Percentiles rank a stretch among this genome's conserved stretches.
Evolutionary conservation across 2,113 vertebrate species (phyloP).

Genomic region (Girardinichthys multiradiatus): DNA sequence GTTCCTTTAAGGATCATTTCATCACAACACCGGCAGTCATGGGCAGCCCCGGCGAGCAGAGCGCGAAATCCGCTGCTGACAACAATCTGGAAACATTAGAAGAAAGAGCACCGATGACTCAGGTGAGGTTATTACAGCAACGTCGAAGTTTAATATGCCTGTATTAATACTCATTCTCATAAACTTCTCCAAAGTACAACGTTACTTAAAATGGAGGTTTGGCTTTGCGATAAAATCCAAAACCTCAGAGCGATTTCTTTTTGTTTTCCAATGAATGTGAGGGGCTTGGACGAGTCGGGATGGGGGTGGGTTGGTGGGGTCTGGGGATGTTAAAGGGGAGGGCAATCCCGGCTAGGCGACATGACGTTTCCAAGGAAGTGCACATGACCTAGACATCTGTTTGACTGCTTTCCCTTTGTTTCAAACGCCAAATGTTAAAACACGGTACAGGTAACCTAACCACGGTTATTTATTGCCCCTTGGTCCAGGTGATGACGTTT

Average conservation of each 20-base stretch:
- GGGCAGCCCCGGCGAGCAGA: not conserved
- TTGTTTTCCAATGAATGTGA: no score
- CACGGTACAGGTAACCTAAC: not conserved
- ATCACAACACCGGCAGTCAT: no score
- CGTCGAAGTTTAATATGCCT: not conserved
- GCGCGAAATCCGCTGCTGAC: not conserved
- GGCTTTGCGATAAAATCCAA: not conserved
- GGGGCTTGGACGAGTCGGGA: no score
- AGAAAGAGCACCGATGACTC: not conserved
- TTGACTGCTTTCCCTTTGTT: no score
- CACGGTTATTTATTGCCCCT: not conserved
- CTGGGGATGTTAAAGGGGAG: no score
- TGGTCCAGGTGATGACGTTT: conserved; percentile 35
- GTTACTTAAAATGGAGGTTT: not conserved
- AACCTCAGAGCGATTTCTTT: no score
- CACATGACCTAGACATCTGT: no score
- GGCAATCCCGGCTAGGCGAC: no score
- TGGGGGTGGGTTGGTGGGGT: no score
- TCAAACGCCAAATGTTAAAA: no score
- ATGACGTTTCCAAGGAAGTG: no score
- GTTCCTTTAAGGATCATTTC: no score
- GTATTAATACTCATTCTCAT: not conserved
- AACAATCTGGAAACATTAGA: not conserved
- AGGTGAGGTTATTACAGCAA: conserved; percentile 27
- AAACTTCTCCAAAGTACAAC: not conserved